Evolutionary conservation across 2,797 vertebrate species (phyloP).

Genomic region (Gymnodraco acuticeps): DNA sequence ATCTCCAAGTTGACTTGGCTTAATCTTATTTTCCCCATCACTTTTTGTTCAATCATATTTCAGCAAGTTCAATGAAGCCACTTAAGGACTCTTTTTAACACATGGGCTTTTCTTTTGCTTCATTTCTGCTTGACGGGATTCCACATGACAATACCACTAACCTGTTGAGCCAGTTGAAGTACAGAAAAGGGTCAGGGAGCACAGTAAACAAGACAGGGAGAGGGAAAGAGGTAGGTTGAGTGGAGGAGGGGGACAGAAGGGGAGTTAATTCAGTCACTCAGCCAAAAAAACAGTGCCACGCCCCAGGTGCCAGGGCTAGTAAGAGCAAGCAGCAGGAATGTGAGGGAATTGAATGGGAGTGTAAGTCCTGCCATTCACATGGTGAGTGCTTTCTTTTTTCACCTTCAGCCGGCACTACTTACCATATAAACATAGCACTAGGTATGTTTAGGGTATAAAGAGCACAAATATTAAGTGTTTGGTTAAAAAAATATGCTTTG

Average conservation of each 20-base stretch:
- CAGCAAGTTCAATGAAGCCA: slow-evolving; percentile 14
- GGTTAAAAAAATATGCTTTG: slow-evolving; percentile 26
- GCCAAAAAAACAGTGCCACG: slow-evolving; percentile 82
- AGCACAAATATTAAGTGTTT: slow-evolving; percentile 14
- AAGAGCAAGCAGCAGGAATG: slow-evolving; percentile 84
- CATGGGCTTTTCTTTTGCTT: slow-evolving; percentile 38
- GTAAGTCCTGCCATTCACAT: slow-evolving; percentile 83
- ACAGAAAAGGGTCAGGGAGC: slow-evolving; percentile 65
- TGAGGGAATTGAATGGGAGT: slow-evolving; percentile 83
- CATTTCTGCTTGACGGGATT: slow-evolving; percentile 67
- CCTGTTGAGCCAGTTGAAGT: slow-evolving; percentile 77
- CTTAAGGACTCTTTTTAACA: neutral
- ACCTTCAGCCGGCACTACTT: slow-evolving; percentile 57
- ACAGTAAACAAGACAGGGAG: slow-evolving; percentile 73
- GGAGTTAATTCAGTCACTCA: slow-evolving; percentile 76
- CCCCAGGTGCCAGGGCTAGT: slow-evolving; percentile 84
- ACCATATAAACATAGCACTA: slow-evolving; percentile 54
- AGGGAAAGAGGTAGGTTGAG: slow-evolving; percentile 58
- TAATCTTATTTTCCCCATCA: slow-evolving; percentile 23
- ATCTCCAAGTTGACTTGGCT: slow-evolving; percentile 50
- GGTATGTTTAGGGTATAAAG: slow-evolving; percentile 27
- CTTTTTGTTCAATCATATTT: slow-evolving; percentile 2
- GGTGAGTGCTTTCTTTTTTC: slow-evolving; percentile 79
- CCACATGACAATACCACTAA: slow-evolving; percentile 70
- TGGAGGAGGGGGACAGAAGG: slow-evolving; percentile 69